These are phyloP conservation scores for Elegia similella DNA, from an alignment of 2,888 invertebrate genomes.

Conservation along the genomic window DNA sequence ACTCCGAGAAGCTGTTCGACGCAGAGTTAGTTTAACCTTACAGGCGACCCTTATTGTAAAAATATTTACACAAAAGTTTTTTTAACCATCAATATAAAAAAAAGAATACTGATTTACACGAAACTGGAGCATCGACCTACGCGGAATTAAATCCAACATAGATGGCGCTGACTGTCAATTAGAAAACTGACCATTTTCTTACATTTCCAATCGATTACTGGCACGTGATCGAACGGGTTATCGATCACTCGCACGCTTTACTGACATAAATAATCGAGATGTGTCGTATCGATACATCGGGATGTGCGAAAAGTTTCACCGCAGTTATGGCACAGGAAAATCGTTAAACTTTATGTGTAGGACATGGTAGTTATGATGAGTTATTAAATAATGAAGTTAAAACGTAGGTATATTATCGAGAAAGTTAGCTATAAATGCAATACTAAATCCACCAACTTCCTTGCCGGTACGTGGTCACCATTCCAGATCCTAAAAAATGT, in stretches of 20 bases:
- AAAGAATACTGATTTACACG: neutral
- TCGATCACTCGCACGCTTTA: constrained; percentile 20
- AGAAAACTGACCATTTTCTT: constrained; percentile 24
- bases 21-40: too few relatives aligned
- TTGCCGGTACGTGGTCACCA: too few relatives aligned
- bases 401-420: too few relatives aligned
- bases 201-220: constrained; percentile 23
- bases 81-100: neutral
- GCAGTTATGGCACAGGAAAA: neutral
- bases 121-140: constrained; percentile 6
- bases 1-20: too few relatives aligned
- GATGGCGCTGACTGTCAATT: constrained; percentile 22
- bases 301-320: constrained; percentile 2
- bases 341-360: constrained; percentile 7
- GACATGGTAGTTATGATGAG: neutral
- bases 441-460: too few relatives aligned
- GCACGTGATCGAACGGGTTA: constrained; percentile 23
- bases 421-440: too few relatives aligned
- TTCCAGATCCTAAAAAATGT: too few relatives aligned
- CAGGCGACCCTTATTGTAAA: too few relatives aligned
- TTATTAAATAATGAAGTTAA: neutral
- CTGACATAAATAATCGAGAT: constrained; percentile 24
- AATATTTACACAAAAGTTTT: too few relatives aligned
- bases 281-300: neutral
- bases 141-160: constrained; percentile 20